A percentile compares a stretch with the other conserved stretches of the same genome.
Evolutionary conservation across 2,888 invertebrate species (phyloP).

Genomic region (Lamellibrachia columna): DNA sequence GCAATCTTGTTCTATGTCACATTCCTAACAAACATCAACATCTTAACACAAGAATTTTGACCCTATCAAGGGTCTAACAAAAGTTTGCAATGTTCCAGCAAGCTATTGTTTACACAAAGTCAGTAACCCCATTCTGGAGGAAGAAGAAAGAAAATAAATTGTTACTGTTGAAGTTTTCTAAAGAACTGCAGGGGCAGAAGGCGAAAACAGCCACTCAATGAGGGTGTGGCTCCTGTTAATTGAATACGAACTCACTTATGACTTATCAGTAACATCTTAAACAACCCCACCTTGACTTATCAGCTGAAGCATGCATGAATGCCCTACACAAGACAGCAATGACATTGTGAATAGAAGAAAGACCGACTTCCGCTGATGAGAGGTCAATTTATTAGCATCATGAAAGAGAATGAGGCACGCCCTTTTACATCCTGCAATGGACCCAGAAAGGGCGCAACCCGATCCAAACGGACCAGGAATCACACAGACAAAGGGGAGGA

Average conservation of each 20-base stretch:
- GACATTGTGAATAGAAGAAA: neutral
- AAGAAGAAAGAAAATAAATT: neutral
- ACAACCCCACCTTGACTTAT: neutral
- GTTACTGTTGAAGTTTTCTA: neutral
- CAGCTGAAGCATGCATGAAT: neutral
- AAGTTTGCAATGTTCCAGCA: neutral
- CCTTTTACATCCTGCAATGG: neutral
- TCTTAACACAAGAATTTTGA: neutral
- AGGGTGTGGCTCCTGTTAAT: neutral
- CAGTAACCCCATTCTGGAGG: neutral
- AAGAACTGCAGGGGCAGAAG: neutral
- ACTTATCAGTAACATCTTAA: neutral
- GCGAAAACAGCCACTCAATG: neutral
- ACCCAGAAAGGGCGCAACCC: neutral
- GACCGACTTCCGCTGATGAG: neutral
- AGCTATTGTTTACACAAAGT: neutral
- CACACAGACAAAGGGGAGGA: neutral
- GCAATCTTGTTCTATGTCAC: neutral
- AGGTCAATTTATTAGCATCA: neutral
- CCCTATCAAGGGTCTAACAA: neutral
- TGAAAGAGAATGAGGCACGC: neutral
- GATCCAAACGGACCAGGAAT: conserved; percentile 9
- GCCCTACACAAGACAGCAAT: neutral
- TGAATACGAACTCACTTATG: neutral
- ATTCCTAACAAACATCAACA: neutral